Percentiles rank a stretch among this genome's conserved stretches.
Conservation (phyloP, 2,113 vertebrate species). For the Kryptolebias marmoratus region DNA sequence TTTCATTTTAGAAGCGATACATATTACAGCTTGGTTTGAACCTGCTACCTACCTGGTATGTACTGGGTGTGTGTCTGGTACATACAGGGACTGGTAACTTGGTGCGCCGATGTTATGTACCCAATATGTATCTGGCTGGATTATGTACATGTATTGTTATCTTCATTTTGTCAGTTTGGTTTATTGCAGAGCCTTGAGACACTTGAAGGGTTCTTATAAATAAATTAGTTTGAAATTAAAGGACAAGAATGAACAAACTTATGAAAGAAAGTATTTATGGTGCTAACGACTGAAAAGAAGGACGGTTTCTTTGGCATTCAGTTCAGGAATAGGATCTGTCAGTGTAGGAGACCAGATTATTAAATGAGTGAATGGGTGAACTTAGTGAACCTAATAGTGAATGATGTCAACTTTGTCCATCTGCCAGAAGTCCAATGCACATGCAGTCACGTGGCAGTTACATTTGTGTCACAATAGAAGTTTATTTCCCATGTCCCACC, state of each 20-base stretch:
- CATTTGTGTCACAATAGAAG: conserved; percentile 47
- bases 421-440: not conserved
- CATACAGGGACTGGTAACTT: too few relatives aligned
- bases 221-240: conserved; percentile 2
- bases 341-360: conserved; percentile 9
- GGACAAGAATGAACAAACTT: conserved; percentile 17
- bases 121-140: too few relatives aligned
- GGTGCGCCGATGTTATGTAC: too few relatives aligned
- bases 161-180: not conserved
- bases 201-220: conserved; percentile 12
- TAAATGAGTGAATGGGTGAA: conserved; percentile 35
- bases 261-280: conserved; percentile 30
- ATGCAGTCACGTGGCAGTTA: conserved; percentile 23
- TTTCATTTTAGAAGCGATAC: not conserved
- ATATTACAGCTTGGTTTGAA: too few relatives aligned
- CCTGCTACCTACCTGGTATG: too few relatives aligned
- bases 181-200: not conserved
- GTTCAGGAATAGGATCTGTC: conserved; percentile 26
- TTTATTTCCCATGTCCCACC: conserved; percentile 48
- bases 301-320: conserved; percentile 17
- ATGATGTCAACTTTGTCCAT: not conserved
- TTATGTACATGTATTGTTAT: too few relatives aligned
- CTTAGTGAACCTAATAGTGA: conserved; percentile 9
- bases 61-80: too few relatives aligned
- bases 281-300: conserved; percentile 29